Conservation (phyloP, 2,113 vertebrate species). For the Ciconia stormi region DNA sequence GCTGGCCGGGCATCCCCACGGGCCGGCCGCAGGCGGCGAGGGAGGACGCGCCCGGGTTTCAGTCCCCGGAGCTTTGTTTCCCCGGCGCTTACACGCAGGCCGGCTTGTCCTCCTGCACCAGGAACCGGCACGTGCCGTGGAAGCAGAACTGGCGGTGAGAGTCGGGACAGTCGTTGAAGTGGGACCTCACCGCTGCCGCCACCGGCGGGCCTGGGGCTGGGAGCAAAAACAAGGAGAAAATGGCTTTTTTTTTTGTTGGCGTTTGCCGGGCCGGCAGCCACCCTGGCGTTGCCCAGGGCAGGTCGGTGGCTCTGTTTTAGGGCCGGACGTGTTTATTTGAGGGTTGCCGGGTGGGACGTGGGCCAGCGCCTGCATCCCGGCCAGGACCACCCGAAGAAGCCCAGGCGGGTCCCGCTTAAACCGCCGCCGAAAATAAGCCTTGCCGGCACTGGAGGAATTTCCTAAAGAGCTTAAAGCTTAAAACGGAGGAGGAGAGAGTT, state of each 20-base stretch:
- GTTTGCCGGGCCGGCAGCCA: background rate
- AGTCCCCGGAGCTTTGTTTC: too few relatives aligned
- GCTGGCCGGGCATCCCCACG: background rate
- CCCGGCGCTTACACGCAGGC: slow-evolving; percentile 20
- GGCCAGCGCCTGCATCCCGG: background rate
- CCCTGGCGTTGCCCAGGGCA: accelerated
- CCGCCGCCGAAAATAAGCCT: background rate
- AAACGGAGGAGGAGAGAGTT: background rate
- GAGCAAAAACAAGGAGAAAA: background rate
- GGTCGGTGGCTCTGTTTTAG: accelerated
- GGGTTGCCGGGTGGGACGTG: accelerated
- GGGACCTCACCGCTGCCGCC: slow-evolving; percentile 4
- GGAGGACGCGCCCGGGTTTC: background rate
- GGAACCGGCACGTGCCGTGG: slow-evolving; percentile 49
- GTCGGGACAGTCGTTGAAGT: slow-evolving; percentile 31
- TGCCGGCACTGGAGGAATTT: background rate
- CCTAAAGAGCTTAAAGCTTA: slow-evolving; percentile 34
- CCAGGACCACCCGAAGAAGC: background rate
- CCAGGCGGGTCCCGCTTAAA: background rate
- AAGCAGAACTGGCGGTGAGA: slow-evolving; percentile 49
- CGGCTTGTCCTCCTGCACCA: slow-evolving; percentile 43
- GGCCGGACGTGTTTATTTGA: background rate
- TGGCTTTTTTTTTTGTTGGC: background rate
- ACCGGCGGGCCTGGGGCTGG: background rate
- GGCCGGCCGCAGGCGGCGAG: too few relatives aligned